Evolutionary conservation across 2,113 vertebrate species (phyloP), one percentile per base, ranked within the genome.

Genomic region (Sinocyclocheilus rhinocerous): DNA sequence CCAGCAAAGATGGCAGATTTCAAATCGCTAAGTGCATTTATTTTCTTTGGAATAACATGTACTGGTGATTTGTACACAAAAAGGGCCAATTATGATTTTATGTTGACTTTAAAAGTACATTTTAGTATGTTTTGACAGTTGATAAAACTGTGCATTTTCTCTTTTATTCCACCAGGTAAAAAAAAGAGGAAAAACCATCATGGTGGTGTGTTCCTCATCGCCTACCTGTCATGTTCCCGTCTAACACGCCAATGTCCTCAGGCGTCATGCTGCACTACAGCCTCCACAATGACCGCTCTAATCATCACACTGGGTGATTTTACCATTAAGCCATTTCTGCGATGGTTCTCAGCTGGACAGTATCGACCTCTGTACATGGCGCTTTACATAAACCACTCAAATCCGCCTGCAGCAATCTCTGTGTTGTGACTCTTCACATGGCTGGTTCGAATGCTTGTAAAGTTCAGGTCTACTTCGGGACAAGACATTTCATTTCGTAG

Each of bases 401-500:
- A 87, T 84, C 81, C 80, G 69, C 76, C 89, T 75, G 55, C 84
- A 55, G 86, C 29, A 89, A 52, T 48, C 86, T 88, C 26, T 39
- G 67, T 69, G n/a, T n/a, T 57, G 70, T 87, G 61, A 57, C 42
- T 83, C 50, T 36, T 82, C 48, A 50, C 84, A 63, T 81, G 57
- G 48, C 10, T 4, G 61, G 61, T 90, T 82, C 36, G 57, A 89
- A 89, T 88, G 90, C 90, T 9, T 88, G 89, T 90, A 76, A 81
- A 85, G 50, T 72, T 81, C 36, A 48, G 55, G 77, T 88, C 57
- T 76, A 86, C 45, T n/a, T 52, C 33, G 85, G 88, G 84, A 84
- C 89, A 87, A 88, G 91, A 90, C 87, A 88, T 92, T 85, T 93
- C 48, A 92, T 92, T 92, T 91, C 88, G 81, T 86, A 39, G 69